phyloP scores from a whole-genome alignment of 2,888 invertebrate genomes.

The Mesorhabditis belari region DNA sequence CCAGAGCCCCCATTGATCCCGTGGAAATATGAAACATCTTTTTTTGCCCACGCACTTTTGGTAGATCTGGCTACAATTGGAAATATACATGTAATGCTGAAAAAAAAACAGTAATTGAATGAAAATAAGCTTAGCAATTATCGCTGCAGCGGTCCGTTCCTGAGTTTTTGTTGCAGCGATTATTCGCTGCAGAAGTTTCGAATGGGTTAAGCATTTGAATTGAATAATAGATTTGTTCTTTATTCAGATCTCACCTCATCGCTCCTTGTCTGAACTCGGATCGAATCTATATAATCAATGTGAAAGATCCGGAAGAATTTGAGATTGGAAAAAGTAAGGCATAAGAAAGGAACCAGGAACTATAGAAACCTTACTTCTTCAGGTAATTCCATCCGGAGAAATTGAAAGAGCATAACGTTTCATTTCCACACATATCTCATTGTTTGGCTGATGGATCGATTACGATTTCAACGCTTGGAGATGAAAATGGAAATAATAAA shows the following conservation, averaged over 20 bases:
- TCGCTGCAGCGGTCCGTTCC: no score
- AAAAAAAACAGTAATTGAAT: no score
- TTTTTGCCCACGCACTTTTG: no score
- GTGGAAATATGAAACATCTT: no score
- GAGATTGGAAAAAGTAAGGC: constrained; percentile 5
- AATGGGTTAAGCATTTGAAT: no score
- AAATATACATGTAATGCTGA: no score
- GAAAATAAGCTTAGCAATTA: no score
- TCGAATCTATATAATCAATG: constrained; percentile 75
- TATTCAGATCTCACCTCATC: constrained; percentile 70
- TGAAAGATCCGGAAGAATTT: constrained; percentile 41
- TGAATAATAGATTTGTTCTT: no score
- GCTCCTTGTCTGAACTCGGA: constrained; percentile 75
- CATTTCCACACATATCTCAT: constrained; percentile 87
- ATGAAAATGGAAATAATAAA: constrained; percentile 73
- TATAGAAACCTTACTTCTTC: constrained; percentile 4
- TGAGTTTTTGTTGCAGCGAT: no score
- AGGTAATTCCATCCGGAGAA: constrained; percentile 75
- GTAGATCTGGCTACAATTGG: no score
- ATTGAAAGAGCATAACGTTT: constrained; percentile 69
- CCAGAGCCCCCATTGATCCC: no score
- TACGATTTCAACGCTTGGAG: constrained; percentile 90
- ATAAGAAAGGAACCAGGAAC: neutral
- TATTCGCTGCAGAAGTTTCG: no score
- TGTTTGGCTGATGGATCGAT: constrained; percentile 85